These are phyloP conservation scores for Hybognathus amarus DNA, from an alignment of 2,797 vertebrate species.

Conservation along the genomic window DNA sequence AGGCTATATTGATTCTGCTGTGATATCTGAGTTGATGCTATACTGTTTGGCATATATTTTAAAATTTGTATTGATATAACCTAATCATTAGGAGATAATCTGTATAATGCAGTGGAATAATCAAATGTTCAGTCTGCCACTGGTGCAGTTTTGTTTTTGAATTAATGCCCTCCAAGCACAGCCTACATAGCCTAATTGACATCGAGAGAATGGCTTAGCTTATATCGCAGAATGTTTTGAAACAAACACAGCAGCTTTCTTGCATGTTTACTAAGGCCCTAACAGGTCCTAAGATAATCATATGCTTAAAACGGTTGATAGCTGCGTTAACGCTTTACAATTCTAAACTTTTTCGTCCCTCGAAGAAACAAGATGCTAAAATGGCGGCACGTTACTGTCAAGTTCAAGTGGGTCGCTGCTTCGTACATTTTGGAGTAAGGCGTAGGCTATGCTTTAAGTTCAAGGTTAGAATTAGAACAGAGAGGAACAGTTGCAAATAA, in stretches of 20 bases:
- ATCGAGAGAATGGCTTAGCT: neutral
- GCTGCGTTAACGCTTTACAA: neutral
- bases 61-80: neutral
- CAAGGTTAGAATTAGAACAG: slow-evolving; percentile 40
- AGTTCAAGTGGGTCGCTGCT: slow-evolving; percentile 78
- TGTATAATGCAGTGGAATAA: neutral
- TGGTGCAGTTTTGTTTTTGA: neutral
- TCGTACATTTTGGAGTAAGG: slow-evolving; percentile 38
- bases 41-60: neutral
- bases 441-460: neutral
- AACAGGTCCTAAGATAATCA: neutral
- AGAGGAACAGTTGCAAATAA: slow-evolving; percentile 31
- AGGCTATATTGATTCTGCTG: neutral
- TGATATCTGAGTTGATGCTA: neutral
- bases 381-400: slow-evolving; percentile 82
- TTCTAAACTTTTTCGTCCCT: slow-evolving; percentile 43
- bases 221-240: slow-evolving; percentile 11
- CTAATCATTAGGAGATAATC: neutral
- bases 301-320: slow-evolving; percentile 5
- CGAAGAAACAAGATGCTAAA: slow-evolving; percentile 70
- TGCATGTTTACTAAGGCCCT: neutral
- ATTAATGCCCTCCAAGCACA: neutral
- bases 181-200: neutral
- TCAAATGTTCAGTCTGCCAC: neutral
- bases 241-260: neutral